Base-by-base conservation (phyloP, 2,113 vertebrate species). In the Petrocephalus microphthalmus region DNA sequence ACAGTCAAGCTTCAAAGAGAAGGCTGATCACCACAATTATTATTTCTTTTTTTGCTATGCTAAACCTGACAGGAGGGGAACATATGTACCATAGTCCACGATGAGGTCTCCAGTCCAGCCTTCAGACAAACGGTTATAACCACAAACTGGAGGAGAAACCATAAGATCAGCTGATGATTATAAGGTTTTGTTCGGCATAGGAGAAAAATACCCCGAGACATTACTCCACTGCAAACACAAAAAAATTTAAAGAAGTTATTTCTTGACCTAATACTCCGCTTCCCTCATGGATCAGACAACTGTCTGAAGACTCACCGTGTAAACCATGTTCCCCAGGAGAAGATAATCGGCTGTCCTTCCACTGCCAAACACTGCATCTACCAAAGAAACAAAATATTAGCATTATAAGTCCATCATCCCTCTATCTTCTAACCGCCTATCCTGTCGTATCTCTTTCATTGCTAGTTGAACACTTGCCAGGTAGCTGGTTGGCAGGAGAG, bases 71-170 rank as follows among this genome's bases (percentile, higher is more conserved):
- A 84, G 56, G 49, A 54, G 7, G 19, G 13, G 64, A 11, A 51
- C 10, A 53, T 51, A 89, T 96, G 95, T 95, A 97, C 96, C 96
- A 94, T 92, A 13, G 96, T 97, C 96, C 96, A 97, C 3, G 96
- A 96, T 0, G 96, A 96, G 0, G 96, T 97, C 90, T 97, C 96
- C 88, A 97, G 90, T 83, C 96, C 96, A 89, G 96, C 96, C 93
- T 97, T 97, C 91, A 97, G 92, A 92, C 96, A 97, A 84, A 97
- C 96, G 17, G 96, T 97, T 89, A 97, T 95, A 89, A 97, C 96
- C 87, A 97, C 96, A 94, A 96, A 97, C 96, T 97, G 82, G 85
- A 85, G 88, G 86, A 92, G 64, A n/a, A 88, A 88, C 83, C 89
- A 25, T 15, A 81, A 86, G 92, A 33, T 83, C 0, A 29, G 52